These are phyloP conservation scores for Brachionus koreanus DNA, from an alignment of 1,140 invertebrate genomes.

Conservation along the genomic window DNA sequence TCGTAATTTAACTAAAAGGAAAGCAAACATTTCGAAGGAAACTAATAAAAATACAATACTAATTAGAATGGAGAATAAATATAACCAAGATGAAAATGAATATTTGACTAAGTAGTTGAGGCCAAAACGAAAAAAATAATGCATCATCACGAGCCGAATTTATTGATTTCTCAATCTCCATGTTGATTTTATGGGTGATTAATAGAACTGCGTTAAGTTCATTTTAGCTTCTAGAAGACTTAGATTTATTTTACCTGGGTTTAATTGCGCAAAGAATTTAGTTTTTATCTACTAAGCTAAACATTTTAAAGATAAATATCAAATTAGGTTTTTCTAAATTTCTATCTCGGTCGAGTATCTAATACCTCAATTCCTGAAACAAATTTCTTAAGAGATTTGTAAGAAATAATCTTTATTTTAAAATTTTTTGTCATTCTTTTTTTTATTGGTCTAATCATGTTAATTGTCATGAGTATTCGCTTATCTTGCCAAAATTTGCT, in stretches of 20 bases:
- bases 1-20: slow-evolving; percentile 19
- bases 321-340: not conserved
- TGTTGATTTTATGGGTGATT: slow-evolving; percentile 17
- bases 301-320: not conserved
- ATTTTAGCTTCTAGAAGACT: not conserved
- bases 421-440: not conserved
- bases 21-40: slow-evolving; percentile 19
- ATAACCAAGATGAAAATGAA: slow-evolving; percentile 24
- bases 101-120: not conserved
- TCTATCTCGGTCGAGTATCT: not conserved
- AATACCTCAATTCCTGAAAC: not conserved
- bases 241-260: not conserved
- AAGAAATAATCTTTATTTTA: not conserved
- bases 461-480: not conserved
- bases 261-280: slow-evolving; percentile 1
- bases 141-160: not conserved
- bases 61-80: slow-evolving; percentile 10
- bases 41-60: slow-evolving; percentile 23
- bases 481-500: not conserved
- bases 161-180: not conserved
- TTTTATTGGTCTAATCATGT: not conserved
- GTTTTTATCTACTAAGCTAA: not conserved
- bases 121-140: not conserved
- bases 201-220: not conserved
- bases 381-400: not conserved